A percentile compares a stretch with the other conserved stretches of the same genome.
Evolutionary conservation across 2,797 vertebrate genomes (phyloP).

Genomic region (Amblyopsis hoosieri): DNA sequence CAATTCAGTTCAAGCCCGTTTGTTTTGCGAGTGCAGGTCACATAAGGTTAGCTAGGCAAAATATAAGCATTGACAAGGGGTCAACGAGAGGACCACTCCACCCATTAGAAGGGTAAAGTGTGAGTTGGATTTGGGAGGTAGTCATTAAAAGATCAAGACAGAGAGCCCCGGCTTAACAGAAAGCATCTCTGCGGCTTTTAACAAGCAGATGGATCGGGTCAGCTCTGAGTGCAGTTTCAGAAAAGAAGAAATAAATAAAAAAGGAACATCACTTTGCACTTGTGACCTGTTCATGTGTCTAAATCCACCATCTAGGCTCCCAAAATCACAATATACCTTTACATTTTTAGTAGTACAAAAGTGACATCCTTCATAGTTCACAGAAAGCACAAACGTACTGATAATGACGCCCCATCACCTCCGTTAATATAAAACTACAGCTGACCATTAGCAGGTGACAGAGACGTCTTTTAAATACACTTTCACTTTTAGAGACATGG

Average conservation of each 20-base stretch:
- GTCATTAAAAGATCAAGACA: slow-evolving; percentile 60
- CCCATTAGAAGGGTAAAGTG: slow-evolving; percentile 32
- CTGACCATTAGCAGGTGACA: slow-evolving; percentile 61
- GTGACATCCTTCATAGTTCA: slow-evolving; percentile 67
- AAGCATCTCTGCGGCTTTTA: slow-evolving; percentile 39
- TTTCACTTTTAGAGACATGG: slow-evolving; percentile 39
- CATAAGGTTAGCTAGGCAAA: slow-evolving; percentile 22
- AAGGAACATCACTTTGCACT: slow-evolving; percentile 29
- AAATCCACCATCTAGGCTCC: slow-evolving; percentile 24
- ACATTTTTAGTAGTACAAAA: slow-evolving; percentile 44
- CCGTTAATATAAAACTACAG: slow-evolving; percentile 57
- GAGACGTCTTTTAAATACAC: slow-evolving; percentile 37
- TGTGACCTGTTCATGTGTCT: slow-evolving; percentile 21
- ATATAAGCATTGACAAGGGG: not conserved
- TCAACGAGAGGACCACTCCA: slow-evolving; percentile 20
- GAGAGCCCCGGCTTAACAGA: slow-evolving; percentile 46
- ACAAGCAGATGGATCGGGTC: slow-evolving; percentile 23
- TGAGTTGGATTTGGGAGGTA: slow-evolving; percentile 52
- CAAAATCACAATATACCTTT: slow-evolving; percentile 27
- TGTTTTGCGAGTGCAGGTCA: slow-evolving; percentile 15
- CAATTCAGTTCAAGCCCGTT: not conserved
- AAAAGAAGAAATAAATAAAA: slow-evolving; percentile 1
- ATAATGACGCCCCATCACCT: slow-evolving; percentile 40
- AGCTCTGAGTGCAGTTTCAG: slow-evolving; percentile 26
- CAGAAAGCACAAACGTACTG: slow-evolving; percentile 54